Evolutionary conservation across 2,797 vertebrate genomes (phyloP).

Genomic region (Ara ararauna): DNA sequence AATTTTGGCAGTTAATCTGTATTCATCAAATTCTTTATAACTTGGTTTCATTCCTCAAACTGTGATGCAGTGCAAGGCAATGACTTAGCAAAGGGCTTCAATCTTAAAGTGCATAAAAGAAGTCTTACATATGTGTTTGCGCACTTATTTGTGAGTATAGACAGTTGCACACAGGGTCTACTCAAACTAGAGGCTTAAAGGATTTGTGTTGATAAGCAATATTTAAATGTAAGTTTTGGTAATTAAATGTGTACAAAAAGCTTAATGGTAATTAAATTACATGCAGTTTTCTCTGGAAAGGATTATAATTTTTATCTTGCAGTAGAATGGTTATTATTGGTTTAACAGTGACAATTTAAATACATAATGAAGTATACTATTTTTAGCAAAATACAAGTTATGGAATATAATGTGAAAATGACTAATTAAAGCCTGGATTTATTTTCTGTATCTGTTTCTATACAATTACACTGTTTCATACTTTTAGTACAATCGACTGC

Average conservation of each 20-base stretch:
- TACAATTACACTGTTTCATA: background rate
- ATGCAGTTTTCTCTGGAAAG: background rate
- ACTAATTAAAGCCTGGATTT: background rate
- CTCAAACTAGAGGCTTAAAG: background rate
- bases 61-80: background rate
- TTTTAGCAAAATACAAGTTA: background rate
- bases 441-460: background rate
- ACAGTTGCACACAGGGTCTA: fast-evolving
- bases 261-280: slow-evolving; percentile 7
- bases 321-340: background rate
- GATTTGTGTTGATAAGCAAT: background rate
- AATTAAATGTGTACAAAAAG: background rate
- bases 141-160: background rate
- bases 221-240: background rate
- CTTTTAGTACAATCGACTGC: background rate
- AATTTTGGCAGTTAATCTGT: background rate
- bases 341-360: background rate
- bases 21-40: background rate
- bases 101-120: background rate
- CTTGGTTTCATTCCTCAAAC: background rate
- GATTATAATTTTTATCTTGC: background rate
- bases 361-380: background rate
- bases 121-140: background rate
- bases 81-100: background rate
- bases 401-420: background rate